Base-by-base conservation (phyloP, 2,797 vertebrate species). In the Semotilus atromaculatus region DNA sequence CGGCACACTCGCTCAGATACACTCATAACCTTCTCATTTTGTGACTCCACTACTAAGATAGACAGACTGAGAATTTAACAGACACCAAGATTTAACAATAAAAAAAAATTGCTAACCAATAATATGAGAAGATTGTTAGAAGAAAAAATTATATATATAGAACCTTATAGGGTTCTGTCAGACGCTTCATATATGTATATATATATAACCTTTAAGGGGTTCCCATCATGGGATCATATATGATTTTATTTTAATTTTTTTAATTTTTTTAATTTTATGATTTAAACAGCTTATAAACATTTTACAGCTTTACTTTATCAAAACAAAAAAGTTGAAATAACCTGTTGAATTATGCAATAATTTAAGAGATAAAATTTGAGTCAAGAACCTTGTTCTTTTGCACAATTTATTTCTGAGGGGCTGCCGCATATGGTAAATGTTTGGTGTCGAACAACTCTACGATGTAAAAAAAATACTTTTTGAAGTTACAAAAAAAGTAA, bases 1-100 rank as follows among this genome's bases (percentile, higher is more conserved):
- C n/a, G 68, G 83, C 66, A 70, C 53, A 58, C 55, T 86, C 14
- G 13, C 58, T 84, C 64, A 78, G 14, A 58, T 40, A 66, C 82
- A 82, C 67, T 18, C 5, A 16, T 29, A 26, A 73, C 19, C 2
- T 55, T 75, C 58, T 78, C 7, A 67, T 82, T 87, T 75, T 18
- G 64, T 16, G 45, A 53, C 8, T 40, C 29, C 13, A 31, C 13
- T 53, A 29, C 29, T 66, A 29, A 78, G 18, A 10, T 36, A n/a
- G 19, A 29, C 3, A 45, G n/a, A 40, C n/a, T 29, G 26, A 62
- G 60, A 62, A 62, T 29, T 29, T 16, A 62, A 72, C 29, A 21
- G 40, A 40, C 36, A 67, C 10, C 4, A 48, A 53, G 23, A 60
- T 45, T 16, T 4, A 16, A 58, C 3, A 31, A 43, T 81, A 60